phyloP scores from a whole-genome alignment of 2,888 invertebrate genomes.

The Calliopum simillimum region DNA sequence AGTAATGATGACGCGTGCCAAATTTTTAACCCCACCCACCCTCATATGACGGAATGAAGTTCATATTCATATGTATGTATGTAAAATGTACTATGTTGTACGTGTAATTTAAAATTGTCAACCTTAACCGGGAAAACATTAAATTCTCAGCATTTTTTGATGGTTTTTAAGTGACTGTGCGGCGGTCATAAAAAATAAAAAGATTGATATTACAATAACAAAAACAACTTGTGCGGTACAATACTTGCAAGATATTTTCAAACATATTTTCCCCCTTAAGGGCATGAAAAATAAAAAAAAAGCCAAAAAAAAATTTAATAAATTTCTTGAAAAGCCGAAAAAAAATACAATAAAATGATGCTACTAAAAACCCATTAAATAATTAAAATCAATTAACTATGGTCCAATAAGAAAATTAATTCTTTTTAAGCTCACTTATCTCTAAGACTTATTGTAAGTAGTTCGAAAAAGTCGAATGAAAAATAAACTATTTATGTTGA shows the following conservation, averaged over 20 bases:
- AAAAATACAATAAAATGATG: not conserved
- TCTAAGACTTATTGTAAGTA: too few species aligned
- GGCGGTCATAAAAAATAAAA: slow-evolving; percentile 45
- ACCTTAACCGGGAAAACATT: slow-evolving; percentile 6
- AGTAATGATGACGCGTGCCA: slow-evolving; percentile 13
- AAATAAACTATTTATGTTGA: too few species aligned
- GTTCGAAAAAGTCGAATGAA: too few species aligned
- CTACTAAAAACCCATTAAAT: slow-evolving; percentile 40
- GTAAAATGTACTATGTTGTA: too few species aligned
- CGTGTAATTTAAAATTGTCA: not conserved
- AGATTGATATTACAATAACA: slow-evolving; percentile 18
- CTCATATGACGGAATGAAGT: not conserved
- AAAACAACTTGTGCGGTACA: slow-evolving; percentile 31
- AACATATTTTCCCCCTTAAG: not conserved
- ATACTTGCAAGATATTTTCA: too few species aligned
- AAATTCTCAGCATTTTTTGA: slow-evolving; percentile 41
- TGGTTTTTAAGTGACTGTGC: slow-evolving; percentile 48
- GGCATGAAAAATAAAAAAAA: slow-evolving; percentile 6
- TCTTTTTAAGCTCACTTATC: not conserved
- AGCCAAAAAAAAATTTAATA: slow-evolving; percentile 24
- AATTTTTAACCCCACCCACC: not conserved
- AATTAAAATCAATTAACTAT: slow-evolving; percentile 49
- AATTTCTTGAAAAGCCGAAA: slow-evolving; percentile 27
- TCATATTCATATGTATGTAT: too few species aligned
- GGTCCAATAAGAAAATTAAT: not conserved